These are phyloP conservation scores for Mesorhabditis sp. DNA, from an alignment of 2,888 invertebrate species.

Conservation along the genomic window DNA sequence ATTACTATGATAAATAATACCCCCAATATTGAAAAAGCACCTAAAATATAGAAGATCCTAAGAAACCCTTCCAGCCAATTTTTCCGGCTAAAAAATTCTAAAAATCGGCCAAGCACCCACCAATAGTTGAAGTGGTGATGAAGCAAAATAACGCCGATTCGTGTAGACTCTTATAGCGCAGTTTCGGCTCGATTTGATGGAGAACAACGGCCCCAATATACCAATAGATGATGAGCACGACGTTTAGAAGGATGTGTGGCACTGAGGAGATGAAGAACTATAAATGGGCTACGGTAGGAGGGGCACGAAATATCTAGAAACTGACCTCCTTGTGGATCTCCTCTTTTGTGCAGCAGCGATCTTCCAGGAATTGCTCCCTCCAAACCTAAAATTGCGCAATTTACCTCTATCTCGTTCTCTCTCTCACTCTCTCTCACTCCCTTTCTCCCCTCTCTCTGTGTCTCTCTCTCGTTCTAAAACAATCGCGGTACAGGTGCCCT, in stretches of 20 bases:
- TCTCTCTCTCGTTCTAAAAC: too few species aligned
- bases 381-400: neutral
- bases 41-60: too few species aligned
- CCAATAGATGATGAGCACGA: neutral
- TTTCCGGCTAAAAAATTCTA: too few species aligned
- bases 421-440: too few species aligned
- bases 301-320: neutral
- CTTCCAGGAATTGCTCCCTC: conserved; percentile 1
- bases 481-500: too few species aligned
- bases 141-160: neutral
- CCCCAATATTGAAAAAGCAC: too few species aligned
- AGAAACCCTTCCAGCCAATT: too few species aligned
- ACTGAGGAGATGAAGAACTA: neutral
- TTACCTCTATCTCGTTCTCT: too few species aligned
- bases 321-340: neutral
- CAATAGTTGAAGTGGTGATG: conserved; percentile 5
- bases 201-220: neutral
- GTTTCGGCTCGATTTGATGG: neutral
- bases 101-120: neutral
- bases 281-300: neutral
- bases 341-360: conserved; percentile 5
- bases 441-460: too few species aligned
- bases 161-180: neutral
- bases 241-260: conserved; percentile 4
- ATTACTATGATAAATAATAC: too few species aligned